Percentiles rank a stretch among this genome's conserved stretches.
These are phyloP conservation scores for Volucella inflata DNA, from an alignment of 2,888 invertebrate species.

Conservation along the genomic window DNA sequence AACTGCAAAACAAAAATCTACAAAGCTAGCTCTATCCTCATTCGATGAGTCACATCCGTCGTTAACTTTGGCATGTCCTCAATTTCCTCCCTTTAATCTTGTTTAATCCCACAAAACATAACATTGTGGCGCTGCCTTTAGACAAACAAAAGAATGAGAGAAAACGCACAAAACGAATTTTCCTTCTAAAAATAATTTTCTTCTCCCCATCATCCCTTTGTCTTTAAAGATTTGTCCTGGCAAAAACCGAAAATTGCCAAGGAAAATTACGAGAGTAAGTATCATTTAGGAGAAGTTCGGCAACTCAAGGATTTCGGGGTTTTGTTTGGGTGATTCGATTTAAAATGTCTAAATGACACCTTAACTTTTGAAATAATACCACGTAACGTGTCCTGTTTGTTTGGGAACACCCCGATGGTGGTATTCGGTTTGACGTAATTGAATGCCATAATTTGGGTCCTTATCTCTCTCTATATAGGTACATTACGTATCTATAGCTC, in stretches of 20 bases:
- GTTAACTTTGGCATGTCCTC: conserved; percentile 48
- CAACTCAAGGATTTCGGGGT: background rate
- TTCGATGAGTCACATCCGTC: conserved; percentile 39
- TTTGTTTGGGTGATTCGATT: conserved; percentile 41
- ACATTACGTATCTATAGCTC: conserved; percentile 43
- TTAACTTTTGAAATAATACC: conserved; percentile 33
- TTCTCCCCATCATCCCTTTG: background rate
- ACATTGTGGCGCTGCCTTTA: conserved; percentile 16
- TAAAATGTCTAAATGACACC: conserved; percentile 21
- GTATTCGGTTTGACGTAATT: conserved; percentile 35
- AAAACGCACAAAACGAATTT: conserved; percentile 12
- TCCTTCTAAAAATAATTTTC: background rate
- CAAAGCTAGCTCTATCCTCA: background rate
- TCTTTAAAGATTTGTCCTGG: background rate
- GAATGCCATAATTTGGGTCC: conserved; percentile 49
- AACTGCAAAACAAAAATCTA: background rate
- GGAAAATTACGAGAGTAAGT: conserved; percentile 12
- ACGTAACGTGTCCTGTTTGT: background rate
- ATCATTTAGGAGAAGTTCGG: background rate
- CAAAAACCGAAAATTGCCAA: conserved; percentile 15
- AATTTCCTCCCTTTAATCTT: conserved; percentile 43
- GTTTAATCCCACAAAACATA: conserved; percentile 49
- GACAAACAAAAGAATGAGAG: background rate
- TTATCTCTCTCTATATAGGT: conserved; percentile 46
- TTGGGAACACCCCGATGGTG: background rate